These are phyloP conservation scores for Caenorhabditis panamensis DNA, from an alignment of 2,888 invertebrate species.

Conservation along the genomic window DNA sequence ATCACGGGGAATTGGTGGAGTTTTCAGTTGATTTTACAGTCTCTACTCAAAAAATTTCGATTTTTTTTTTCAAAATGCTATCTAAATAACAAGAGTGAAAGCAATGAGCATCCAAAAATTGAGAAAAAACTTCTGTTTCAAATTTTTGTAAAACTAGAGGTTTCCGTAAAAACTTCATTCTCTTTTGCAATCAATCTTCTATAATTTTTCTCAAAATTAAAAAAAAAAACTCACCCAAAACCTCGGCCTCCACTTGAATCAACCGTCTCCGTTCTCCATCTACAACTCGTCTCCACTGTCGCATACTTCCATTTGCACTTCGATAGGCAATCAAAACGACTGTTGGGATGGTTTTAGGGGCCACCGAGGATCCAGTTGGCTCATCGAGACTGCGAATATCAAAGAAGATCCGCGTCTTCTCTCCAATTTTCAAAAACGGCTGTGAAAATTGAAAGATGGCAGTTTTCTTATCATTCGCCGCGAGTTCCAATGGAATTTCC, in stretches of 20 bases:
- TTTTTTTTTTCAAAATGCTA: neutral
- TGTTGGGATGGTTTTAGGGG: constrained; percentile 21
- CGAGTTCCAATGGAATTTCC: constrained; percentile 15
- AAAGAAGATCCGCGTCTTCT: constrained; percentile 55
- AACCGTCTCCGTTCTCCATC: constrained; percentile 50
- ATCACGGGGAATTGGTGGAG: neutral
- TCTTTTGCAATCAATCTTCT: too few relatives aligned
- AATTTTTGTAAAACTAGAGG: too few relatives aligned
- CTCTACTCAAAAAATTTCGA: too few relatives aligned
- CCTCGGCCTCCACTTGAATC: constrained; percentile 35
- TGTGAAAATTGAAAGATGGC: constrained; percentile 32
- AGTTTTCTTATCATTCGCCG: constrained; percentile 38
- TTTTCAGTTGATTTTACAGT: too few relatives aligned
- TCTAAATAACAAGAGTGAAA: too few relatives aligned
- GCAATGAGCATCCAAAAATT: too few relatives aligned
- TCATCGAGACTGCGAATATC: constrained; percentile 58
- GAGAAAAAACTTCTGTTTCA: too few relatives aligned
- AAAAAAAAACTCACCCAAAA: constrained; percentile 45
- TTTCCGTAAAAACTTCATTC: too few relatives aligned
- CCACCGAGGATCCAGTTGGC: constrained; percentile 16
- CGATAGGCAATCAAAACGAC: constrained; percentile 70
- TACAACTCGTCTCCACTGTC: constrained; percentile 68
- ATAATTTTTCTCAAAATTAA: too few relatives aligned
- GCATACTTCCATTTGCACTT: constrained; percentile 59
- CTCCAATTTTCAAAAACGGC: constrained; percentile 40